phyloP scores from a whole-genome alignment of 2,113 vertebrate species.

The Terrapene triunguis region DNA sequence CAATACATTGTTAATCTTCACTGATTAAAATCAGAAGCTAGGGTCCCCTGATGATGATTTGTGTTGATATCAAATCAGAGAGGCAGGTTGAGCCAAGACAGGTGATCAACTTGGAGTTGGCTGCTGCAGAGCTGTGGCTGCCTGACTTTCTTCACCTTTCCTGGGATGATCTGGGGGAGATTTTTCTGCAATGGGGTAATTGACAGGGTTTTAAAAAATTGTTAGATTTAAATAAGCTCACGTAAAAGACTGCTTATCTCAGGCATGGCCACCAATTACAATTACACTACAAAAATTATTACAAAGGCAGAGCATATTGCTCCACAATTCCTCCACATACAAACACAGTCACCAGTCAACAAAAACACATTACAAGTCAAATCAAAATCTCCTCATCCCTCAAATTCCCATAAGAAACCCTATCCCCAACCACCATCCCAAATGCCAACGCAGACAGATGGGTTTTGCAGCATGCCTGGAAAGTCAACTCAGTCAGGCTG shows the following conservation, averaged over 20 bases:
- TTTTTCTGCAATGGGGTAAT: not conserved
- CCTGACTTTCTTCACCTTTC: not conserved
- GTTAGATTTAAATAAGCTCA: not conserved
- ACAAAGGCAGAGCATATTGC: too few relatives aligned
- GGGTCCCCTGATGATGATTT: not conserved
- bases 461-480: not conserved
- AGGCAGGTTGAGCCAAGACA: not conserved
- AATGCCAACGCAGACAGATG: not conserved
- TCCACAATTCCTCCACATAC: not conserved
- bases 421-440: not conserved
- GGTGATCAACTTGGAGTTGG: not conserved
- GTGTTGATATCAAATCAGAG: not conserved
- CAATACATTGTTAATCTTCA: not conserved
- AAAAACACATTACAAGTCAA: not conserved
- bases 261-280: not conserved
- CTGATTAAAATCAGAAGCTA: not conserved
- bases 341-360: not conserved
- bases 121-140: not conserved
- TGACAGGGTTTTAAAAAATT: not conserved
- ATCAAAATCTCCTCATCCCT: not conserved
- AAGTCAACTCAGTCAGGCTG: not conserved
- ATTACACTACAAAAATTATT: not conserved
- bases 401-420: not conserved
- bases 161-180: not conserved
- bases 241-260: not conserved